A percentile compares a stretch with the other conserved stretches of the same genome.
Evolutionary conservation across 1,140 invertebrate species (phyloP).

Genomic region (Dermatophagoides farinae): DNA sequence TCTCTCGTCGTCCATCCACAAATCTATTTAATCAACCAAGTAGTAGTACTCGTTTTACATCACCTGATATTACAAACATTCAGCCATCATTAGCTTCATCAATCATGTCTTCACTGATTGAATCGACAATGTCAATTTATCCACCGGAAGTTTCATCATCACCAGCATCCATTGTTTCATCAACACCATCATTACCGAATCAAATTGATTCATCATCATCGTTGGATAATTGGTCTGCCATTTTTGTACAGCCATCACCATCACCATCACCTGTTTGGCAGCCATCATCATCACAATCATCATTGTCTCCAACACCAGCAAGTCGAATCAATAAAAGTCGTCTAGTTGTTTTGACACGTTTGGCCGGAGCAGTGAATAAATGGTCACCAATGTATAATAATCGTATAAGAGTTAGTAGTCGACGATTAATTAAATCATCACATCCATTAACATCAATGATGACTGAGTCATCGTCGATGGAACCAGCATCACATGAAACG

Average conservation of each 20-base stretch:
- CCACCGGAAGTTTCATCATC: neutral
- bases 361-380: neutral
- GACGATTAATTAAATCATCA: neutral
- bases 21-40: neutral
- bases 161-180: neutral
- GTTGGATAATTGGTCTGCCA: neutral
- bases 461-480: neutral
- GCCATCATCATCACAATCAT: neutral
- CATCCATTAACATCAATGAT: neutral
- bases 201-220: neutral
- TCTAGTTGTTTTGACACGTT: neutral
- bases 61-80: neutral
- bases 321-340: neutral
- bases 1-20: neutral
- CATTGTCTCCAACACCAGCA: no score
- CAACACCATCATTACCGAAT: neutral
- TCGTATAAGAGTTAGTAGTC: constrained; percentile 2
- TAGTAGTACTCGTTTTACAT: neutral
- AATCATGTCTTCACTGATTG: no score
- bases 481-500: constrained; percentile 12
- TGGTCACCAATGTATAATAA: neutral
- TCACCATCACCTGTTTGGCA: neutral
- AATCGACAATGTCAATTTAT: neutral
- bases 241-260: neutral
- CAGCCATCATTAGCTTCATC: no score